Evolutionary conservation across 2,797 vertebrate genomes (phyloP).

Genomic region (Hephaestus fuliginosus): DNA sequence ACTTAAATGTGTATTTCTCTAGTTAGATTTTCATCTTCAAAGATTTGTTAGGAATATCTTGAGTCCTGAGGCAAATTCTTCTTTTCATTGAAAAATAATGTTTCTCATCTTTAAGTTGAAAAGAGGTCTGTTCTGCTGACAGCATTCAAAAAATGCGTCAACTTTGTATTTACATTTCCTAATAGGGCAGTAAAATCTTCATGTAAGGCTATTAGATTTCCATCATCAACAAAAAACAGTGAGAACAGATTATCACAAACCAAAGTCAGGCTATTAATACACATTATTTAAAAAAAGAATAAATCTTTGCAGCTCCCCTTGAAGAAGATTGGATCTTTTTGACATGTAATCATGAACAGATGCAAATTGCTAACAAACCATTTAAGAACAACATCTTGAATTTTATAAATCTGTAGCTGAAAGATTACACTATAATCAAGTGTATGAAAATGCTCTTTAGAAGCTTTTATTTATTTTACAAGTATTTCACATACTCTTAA

Average conservation of each 20-base stretch:
- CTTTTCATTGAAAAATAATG: background rate
- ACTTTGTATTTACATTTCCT: background rate
- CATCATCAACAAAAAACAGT: background rate
- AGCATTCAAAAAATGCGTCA: background rate
- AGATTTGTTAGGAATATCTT: background rate
- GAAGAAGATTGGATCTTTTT: background rate
- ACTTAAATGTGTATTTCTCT: background rate
- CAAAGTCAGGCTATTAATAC: too few relatives aligned
- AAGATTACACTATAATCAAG: too few relatives aligned
- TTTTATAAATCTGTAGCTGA: background rate
- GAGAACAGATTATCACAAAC: background rate
- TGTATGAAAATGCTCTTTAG: too few relatives aligned
- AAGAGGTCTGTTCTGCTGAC: background rate
- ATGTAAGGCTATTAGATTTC: background rate
- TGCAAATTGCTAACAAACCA: too few relatives aligned
- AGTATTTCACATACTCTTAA: too few relatives aligned
- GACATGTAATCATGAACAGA: background rate
- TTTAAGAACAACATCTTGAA: background rate
- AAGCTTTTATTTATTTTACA: too few relatives aligned
- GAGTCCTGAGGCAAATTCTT: background rate
- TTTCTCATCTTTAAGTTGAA: background rate
- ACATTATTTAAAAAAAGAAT: background rate
- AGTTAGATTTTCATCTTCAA: background rate
- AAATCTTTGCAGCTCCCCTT: background rate
- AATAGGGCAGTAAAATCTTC: background rate